These are phyloP conservation scores for Listrodromus nycthemerus DNA, from an alignment of 2,888 invertebrate species.

Conservation along the genomic window DNA sequence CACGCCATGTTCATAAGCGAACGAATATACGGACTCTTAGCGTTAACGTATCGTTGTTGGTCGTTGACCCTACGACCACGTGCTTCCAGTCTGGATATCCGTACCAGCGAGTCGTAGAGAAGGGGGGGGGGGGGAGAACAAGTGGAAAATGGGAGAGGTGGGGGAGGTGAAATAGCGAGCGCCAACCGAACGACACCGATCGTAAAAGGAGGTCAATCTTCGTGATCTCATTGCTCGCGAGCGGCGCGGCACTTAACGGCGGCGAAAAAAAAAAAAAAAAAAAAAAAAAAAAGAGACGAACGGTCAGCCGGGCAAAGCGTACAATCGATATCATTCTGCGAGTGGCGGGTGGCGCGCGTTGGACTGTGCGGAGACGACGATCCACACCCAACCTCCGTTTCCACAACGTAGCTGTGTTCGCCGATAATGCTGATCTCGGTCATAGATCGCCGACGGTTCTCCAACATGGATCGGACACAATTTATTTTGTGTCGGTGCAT, in stretches of 20 bases:
- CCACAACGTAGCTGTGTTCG: background rate
- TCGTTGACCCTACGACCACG: constrained; percentile 62
- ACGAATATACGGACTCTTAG: constrained; percentile 5
- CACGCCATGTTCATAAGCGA: constrained; percentile 10
- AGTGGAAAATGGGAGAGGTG: background rate
- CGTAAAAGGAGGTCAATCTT: constrained; percentile 67
- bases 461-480: too few species aligned
- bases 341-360: background rate
- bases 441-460: background rate
- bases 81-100: constrained; percentile 49
- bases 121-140: background rate
- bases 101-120: background rate
- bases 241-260: constrained; percentile 18
- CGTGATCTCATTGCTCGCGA: constrained; percentile 60
- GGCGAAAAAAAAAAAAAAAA: constrained; percentile 34
- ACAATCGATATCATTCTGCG: constrained; percentile 46
- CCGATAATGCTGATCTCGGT: background rate
- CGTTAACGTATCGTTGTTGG: constrained; percentile 39
- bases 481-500: too few species aligned
- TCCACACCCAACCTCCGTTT: background rate
- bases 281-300: constrained; percentile 1
- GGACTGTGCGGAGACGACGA: background rate
- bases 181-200: constrained; percentile 56
- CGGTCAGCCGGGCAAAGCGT: constrained; percentile 27
- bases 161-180: constrained; percentile 11